Evolutionary conservation across 2,797 vertebrate species (phyloP), one percentile per base, ranked within the genome.

Genomic region (Leucoraja ocellata): DNA sequence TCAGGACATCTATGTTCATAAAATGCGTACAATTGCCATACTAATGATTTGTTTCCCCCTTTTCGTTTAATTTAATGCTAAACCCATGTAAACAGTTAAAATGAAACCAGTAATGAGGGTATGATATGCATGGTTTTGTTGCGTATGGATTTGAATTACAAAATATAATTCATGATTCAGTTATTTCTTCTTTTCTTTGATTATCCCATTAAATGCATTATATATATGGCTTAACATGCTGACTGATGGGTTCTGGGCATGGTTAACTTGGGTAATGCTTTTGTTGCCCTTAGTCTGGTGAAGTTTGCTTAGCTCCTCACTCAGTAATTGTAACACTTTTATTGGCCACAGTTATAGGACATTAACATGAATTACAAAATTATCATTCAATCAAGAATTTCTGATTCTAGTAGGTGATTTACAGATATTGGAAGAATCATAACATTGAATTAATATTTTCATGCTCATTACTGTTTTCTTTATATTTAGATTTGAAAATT

Each of bases 1-100:
- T 92, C 18, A 76, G 71, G 90, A 92, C 23, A 39, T 92, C 73
- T 92, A 92, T 74, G 74, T 92, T 54, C 46, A 76, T 76, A n/a
- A 92, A 92, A 54, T 54, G 11, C 23, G 23, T 76, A 74, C 23
- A 58, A 74, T 92, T 92, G 71, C 14, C 39, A 13, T n/a, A 16
- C 90, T 25, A 13, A 25, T 90, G 71, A 92, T 46, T 39, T 46
- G 39, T 39, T 23, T n/a, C 28, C 23, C 21, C 39, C 46, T 73
- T 92, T 5, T 46, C 76, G 36, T 54, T 74, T 76, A 74, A 54
- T 73, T 92, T 74, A 92, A 74, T 76, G 25, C 36, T 92, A 36
- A 92, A 92, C 21, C 11, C 10, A 16, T 11, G n/a, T 92, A n/a
- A 28, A 58, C 23, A n/a, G 71, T 92, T 76, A 54, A 91, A 73